phyloP scores from a whole-genome alignment of 1,140 invertebrate species.

The Cyphomyrmex costatus region DNA sequence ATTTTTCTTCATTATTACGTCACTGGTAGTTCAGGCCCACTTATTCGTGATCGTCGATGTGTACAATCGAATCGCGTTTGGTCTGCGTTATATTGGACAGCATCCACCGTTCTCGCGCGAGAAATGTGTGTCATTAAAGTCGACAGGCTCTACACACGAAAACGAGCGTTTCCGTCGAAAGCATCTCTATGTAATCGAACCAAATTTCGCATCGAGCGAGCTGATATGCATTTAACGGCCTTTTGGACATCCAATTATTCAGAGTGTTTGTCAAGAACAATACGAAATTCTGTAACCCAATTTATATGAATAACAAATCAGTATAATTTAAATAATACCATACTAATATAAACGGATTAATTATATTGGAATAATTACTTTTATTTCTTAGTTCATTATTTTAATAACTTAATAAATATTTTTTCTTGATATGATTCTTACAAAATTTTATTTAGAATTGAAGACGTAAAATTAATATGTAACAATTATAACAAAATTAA shows the following conservation, averaged over 20 bases:
- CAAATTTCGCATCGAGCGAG: slow-evolving; percentile 32
- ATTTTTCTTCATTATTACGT: not conserved
- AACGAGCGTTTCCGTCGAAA: slow-evolving; percentile 53
- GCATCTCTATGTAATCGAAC: slow-evolving; percentile 47
- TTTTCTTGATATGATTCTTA: not conserved
- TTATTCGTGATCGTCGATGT: slow-evolving; percentile 9
- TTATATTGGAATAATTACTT: slow-evolving; percentile 27
- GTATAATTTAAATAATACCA: slow-evolving; percentile 36
- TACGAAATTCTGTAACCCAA: slow-evolving; percentile 21
- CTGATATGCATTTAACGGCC: slow-evolving; percentile 53
- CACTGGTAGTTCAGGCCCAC: not conserved
- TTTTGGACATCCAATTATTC: slow-evolving; percentile 57
- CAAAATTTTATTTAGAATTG: not conserved
- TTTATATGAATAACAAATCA: slow-evolving; percentile 48
- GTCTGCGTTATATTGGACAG: slow-evolving; percentile 40
- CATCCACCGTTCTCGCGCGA: slow-evolving; percentile 11
- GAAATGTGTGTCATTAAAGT: slow-evolving; percentile 59
- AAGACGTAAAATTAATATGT: not conserved
- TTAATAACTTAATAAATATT: not conserved
- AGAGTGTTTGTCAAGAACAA: slow-evolving; percentile 48
- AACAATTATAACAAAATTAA: not conserved
- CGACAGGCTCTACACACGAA: slow-evolving; percentile 40
- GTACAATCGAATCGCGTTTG: slow-evolving; percentile 21
- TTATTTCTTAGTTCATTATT: not conserved
- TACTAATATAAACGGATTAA: slow-evolving; percentile 33